A percentile compares a stretch with the other conserved stretches of the same genome.
Evolutionary conservation across 92 coral and sea anemone genomes (phyloP).

Genomic region (Umimayanthus kanabou): DNA sequence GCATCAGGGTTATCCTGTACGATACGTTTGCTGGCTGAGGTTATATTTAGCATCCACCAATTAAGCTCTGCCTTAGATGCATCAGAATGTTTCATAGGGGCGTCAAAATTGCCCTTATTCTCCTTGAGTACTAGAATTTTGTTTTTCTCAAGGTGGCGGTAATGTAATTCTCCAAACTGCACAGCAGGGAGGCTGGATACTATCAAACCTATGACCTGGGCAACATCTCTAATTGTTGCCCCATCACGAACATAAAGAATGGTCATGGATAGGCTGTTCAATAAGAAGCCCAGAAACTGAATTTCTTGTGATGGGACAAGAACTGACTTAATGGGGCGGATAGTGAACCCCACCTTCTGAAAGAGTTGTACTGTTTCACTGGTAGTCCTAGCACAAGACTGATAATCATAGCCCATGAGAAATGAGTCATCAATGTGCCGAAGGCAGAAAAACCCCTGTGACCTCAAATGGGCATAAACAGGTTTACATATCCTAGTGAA

Average conservation of each 20-base stretch:
- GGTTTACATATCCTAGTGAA: constrained; percentile 43
- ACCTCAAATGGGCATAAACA: constrained; percentile 29
- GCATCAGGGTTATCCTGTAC: neutral
- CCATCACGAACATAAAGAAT: neutral
- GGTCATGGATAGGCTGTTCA: constrained; percentile 26
- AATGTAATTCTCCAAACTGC: constrained; percentile 17
- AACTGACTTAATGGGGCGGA: constrained; percentile 37
- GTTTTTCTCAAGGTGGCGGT: constrained; percentile 2
- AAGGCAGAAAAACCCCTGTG: constrained; percentile 38
- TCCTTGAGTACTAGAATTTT: neutral
- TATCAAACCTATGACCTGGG: neutral
- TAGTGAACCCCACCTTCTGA: constrained; percentile 11
- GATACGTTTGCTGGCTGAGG: neutral
- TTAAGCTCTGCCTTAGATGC: neutral
- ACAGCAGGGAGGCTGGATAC: constrained; percentile 23
- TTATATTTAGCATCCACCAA: neutral
- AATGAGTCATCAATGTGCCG: constrained; percentile 46
- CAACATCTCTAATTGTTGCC: constrained; percentile 12
- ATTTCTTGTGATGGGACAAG: constrained; percentile 41
- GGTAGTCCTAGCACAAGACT: constrained; percentile 28
- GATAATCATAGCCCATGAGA: constrained; percentile 44
- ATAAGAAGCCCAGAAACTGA: constrained; percentile 35
- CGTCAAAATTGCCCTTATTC: neutral
- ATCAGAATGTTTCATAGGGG: neutral
- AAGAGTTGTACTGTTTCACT: constrained; percentile 23